Evolutionary conservation across 1,140 invertebrate genomes (phyloP).

Genomic region (Thereuonema tuberculata): DNA sequence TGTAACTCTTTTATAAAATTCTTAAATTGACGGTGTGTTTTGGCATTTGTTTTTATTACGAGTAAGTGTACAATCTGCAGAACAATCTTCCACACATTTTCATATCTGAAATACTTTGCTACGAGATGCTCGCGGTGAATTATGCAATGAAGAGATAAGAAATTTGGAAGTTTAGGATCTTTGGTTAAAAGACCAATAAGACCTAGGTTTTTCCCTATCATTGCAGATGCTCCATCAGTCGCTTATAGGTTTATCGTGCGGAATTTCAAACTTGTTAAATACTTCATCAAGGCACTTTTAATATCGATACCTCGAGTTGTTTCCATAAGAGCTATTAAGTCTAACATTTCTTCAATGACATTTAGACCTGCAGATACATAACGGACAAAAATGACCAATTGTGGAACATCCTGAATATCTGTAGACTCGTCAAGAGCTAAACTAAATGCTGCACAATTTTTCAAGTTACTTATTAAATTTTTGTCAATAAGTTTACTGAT

Average conservation of each 20-base stretch:
- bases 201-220: constrained; percentile 10
- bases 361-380: constrained; percentile 6
- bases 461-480: constrained; percentile 5
- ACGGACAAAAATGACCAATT: constrained; percentile 12
- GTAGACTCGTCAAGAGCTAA: constrained; percentile 8
- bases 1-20: constrained; percentile 11
- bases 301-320: constrained; percentile 3
- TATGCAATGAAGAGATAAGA: constrained; percentile 9
- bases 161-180: constrained; percentile 4
- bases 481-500: constrained; percentile 5
- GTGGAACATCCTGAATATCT: constrained; percentile 5
- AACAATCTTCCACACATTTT: constrained; percentile 3
- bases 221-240: constrained; percentile 16
- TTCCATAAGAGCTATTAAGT: constrained; percentile 8
- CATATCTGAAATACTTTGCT: constrained; percentile 9
- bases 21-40: constrained; percentile 9
- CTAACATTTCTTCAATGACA: constrained; percentile 6
- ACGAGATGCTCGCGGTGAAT: background rate
- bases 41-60: constrained; percentile 6
- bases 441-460: constrained; percentile 5
- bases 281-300: background rate
- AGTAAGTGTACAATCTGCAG: constrained; percentile 10
- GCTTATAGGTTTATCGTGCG: background rate
- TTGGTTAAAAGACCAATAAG: constrained; percentile 10
- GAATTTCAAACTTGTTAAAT: background rate